A percentile compares a stretch with the other conserved stretches of the same genome.
Conservation (phyloP, 2,797 vertebrate genomes). For the Spinus olivaceus region DNA sequence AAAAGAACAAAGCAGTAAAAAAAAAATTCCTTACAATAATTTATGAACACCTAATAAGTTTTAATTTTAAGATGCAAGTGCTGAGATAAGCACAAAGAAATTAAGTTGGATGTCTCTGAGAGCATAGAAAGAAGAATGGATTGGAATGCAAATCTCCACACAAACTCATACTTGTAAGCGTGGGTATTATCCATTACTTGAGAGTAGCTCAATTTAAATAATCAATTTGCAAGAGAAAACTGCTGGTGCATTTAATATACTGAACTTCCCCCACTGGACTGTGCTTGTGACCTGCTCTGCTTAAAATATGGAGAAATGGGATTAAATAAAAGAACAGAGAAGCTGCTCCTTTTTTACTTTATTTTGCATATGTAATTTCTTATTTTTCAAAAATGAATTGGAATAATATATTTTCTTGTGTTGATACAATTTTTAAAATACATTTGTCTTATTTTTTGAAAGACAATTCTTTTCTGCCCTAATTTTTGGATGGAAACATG, state of each 20-base stretch:
- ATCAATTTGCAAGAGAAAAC: slow-evolving; percentile 69
- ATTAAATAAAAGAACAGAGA: slow-evolving; percentile 2
- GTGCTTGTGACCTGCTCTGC: background rate
- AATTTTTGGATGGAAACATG: background rate
- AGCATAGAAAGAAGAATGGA: slow-evolving; percentile 27
- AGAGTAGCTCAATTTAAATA: slow-evolving; percentile 66
- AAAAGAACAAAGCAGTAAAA: background rate
- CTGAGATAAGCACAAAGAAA: slow-evolving; percentile 45
- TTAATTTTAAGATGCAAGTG: slow-evolving; percentile 28
- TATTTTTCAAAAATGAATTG: background rate
- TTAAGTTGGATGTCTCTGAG: slow-evolving; percentile 10
- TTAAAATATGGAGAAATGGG: slow-evolving; percentile 15
- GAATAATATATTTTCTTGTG: background rate
- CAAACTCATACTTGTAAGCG: slow-evolving; percentile 51
- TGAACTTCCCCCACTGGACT: slow-evolving; percentile 57
- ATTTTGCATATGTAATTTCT: background rate
- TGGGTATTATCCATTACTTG: slow-evolving; percentile 46
- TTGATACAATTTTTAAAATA: background rate
- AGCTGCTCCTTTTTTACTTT: background rate
- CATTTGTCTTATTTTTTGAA: background rate
- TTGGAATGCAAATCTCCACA: slow-evolving; percentile 53
- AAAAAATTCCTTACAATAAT: background rate
- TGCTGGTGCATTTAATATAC: slow-evolving; percentile 66
- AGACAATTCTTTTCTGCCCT: slow-evolving; percentile 17
- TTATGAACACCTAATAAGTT: slow-evolving; percentile 3